Evolutionary conservation across 2,797 vertebrate species (phyloP), one percentile per base, ranked within the genome.

Genomic region (Syngnathus acus): DNA sequence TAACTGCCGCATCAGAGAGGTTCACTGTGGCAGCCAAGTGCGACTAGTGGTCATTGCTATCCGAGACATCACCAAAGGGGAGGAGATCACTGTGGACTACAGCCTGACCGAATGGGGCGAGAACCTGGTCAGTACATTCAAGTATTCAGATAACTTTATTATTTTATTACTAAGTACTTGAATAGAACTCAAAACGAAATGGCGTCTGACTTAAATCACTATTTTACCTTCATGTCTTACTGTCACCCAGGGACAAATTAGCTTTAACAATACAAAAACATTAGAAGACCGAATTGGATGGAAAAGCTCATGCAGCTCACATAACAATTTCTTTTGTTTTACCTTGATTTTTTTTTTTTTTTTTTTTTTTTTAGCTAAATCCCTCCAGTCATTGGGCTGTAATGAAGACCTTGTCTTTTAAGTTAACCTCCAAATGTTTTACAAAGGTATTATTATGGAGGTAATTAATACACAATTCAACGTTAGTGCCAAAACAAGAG

Each of bases 81-180:
- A 93, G 77, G 92, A 93, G 83, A 93, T 93, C 77, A 92, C 91
- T 0, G 91, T 93, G 65, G 91, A 93, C 84, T 93, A 93, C 82
- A 92, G 91, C 79, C 85, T 92, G 77, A 92, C 88, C 0, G 91
- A 93, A 75, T 92, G 91, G 91, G 90, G 89, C 45, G 91, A 93
- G 67, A 92, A 91, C 68, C 75, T 89, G 88, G 91, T 92, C 53
- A 89, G 91, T 86, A 51, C 38, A 19, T 48, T 48, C 10, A 55
- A 13, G 13, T 17, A 58, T 32, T 58, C 14, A 6, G 9, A 13
- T 53, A 32, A 32, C 32, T 32, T 32, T 32, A 32, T 32, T 32
- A 32, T 32, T 32, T 32, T 32, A 32, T 32, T 32, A 32, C 32
- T 32, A 32, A 16, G 26, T 8, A 9, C 14, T 8, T 38, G 26